Base-by-base conservation (phyloP, 1,140 invertebrate genomes). In the Drosophila fuyamai region DNA sequence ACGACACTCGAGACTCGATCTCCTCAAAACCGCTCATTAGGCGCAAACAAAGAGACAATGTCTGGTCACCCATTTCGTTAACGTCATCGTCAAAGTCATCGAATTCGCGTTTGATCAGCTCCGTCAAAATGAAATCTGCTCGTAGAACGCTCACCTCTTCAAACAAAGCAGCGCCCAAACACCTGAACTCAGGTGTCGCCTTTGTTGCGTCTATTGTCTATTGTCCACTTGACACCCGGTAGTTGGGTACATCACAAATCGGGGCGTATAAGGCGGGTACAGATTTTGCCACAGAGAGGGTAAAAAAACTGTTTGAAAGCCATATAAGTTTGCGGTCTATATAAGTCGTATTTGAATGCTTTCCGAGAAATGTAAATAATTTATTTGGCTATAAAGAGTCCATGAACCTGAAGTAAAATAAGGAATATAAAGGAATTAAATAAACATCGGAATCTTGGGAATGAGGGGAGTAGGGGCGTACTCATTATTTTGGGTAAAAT, bases 1-100 rank as follows among this genome's bases (percentile, higher is more conserved):
- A 23, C 23, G 23, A 23, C 23, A 23, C 18, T 23, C 18, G 60
- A 70, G 68, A 79, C 72, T 77, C 71, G 65, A 58, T 44, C 29
- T 48, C 13, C 14, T 7, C 12, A n/a, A 18, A 71, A 61, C 61
- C 79, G 67, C 76, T 79, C 79, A 84, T 82, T 82, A 82, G 70
- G 46, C 14, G 10, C 54, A 56, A 76, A 80, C 76, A 86, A 88
- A 71, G 79, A 80, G 76, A 62, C 53, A 23, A 29, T 9, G 63
- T 56, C 76, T 47, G 48, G 48, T 35, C 48, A 14, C 51, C 32
- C 59, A 51, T 27, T 67, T 44, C 40, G 47, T 51, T 40, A 29
- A 4, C 32, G 50, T 36, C 50, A 53, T 44, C 57, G 50, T 32
- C 29, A 8, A 7, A 6, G 6, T 32, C 29, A 32, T 67, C 51